Percentiles rank a stretch among this genome's conserved stretches.
Conservation (phyloP, 1,140 invertebrate species). For the Formica exsecta region DNA sequence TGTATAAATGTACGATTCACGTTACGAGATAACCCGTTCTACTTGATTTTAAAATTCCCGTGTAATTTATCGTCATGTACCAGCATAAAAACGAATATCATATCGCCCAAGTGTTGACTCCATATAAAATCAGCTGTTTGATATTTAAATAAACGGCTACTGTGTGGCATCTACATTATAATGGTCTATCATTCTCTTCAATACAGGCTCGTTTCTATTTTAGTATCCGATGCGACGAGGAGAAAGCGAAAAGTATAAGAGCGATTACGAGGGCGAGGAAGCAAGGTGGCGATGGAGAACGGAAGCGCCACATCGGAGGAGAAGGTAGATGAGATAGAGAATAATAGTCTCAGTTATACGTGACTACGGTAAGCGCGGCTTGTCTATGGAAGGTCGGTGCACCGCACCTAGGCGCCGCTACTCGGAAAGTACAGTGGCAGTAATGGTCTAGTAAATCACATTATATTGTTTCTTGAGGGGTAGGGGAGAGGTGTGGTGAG, state of each 20-base stretch:
- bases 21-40: background rate
- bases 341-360: constrained; percentile 75
- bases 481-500: constrained; percentile 57
- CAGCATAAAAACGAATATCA: background rate
- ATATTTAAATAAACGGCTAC: background rate
- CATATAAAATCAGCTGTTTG: background rate
- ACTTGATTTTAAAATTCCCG: background rate
- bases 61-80: background rate
- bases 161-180: background rate
- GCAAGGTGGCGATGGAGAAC: constrained; percentile 22
- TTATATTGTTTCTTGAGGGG: constrained; percentile 82
- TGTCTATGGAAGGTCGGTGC: constrained; percentile 75
- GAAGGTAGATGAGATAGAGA: constrained; percentile 74
- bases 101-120: background rate
- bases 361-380: constrained; percentile 70
- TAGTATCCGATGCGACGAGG: background rate
- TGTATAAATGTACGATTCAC: background rate
- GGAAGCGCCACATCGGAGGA: constrained; percentile 13
- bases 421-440: constrained; percentile 80
- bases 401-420: constrained; percentile 74
- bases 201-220: background rate
- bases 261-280: constrained; percentile 15
- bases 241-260: background rate
- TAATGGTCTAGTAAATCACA: constrained; percentile 83
- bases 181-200: background rate